A percentile compares a stretch with the other conserved stretches of the same genome.
Conservation (phyloP, 1,140 invertebrate species). For the Diachasma alloeum region DNA sequence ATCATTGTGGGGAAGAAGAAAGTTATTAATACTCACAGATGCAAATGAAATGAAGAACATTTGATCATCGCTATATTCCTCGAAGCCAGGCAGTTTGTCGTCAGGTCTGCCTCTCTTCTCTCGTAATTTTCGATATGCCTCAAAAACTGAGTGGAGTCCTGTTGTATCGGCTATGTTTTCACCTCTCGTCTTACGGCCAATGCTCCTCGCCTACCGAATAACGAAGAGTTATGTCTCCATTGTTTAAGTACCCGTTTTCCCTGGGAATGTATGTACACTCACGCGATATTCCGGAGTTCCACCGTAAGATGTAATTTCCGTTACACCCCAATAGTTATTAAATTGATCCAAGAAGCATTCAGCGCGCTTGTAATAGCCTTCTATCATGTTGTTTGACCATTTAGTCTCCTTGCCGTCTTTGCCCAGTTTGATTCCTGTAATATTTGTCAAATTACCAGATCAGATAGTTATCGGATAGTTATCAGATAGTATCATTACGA, state of each 20-base stretch:
- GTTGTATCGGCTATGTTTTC: slow-evolving; percentile 66
- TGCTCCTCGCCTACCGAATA: neutral
- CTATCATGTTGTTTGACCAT: neutral
- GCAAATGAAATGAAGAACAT: slow-evolving; percentile 64
- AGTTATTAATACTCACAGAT: slow-evolving; percentile 48
- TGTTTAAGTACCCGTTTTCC: neutral
- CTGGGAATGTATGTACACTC: neutral
- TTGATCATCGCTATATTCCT: slow-evolving; percentile 57
- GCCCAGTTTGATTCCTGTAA: slow-evolving; percentile 4
- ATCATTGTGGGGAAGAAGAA: neutral
- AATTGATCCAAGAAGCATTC: slow-evolving; percentile 28
- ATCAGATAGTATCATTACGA: too few species aligned
- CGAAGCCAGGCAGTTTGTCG: slow-evolving; percentile 55
- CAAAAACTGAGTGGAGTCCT: slow-evolving; percentile 46
- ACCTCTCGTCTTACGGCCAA: neutral
- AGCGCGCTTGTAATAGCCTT: slow-evolving; percentile 16
- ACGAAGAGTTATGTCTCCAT: neutral
- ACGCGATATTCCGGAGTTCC: neutral
- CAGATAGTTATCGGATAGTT: too few species aligned
- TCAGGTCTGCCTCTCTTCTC: slow-evolving; percentile 17
- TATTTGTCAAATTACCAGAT: neutral
- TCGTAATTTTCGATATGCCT: slow-evolving; percentile 33
- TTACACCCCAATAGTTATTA: slow-evolving; percentile 10
- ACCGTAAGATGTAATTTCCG: neutral
- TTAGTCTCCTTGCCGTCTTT: slow-evolving; percentile 10